Base-by-base conservation (phyloP, 2,113 vertebrate genomes). In the Rhipidura dahli region DNA sequence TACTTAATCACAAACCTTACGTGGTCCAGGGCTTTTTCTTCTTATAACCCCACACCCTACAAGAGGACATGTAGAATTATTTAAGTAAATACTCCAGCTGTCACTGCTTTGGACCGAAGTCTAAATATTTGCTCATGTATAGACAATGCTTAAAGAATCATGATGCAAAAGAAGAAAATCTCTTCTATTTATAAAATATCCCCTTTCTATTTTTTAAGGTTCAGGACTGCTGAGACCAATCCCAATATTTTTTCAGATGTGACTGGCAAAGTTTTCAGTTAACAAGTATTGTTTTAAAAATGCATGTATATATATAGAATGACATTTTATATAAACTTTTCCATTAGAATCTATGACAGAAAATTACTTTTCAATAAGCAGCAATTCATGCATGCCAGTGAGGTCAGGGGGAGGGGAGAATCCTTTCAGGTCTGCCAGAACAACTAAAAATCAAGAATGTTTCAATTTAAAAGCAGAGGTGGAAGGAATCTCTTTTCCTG, bases 321-420 rank as follows among this genome's bases (percentile, higher is more conserved):
- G 64, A 86, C 64, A 92, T 44, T 65, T 87, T 88, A 92, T 90
- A 85, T 92, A 96, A 93, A 68, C 64, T 84, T 96, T 97, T 95
- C 92, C 96, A 89, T 92, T 93, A 89, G 60, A 95, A 94, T 72
- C 83, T 75, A 83, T 64, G 90, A 92, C 56, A 93, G 92, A 96
- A 96, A 96, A 97, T 94, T 50, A 93, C 93, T 97, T 97, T 96
- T 90, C 94, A 97, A 93, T 94, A 94, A 95, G 91, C 56, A 94
- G 86, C 72, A 92, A 90, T 63, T 56, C 5, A 0, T 68, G 83
- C 86, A 91, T 83, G 76, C 80, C 82, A 93, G 64, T 73, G 89
- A 96, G 86, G 86, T 95, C 91, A 95, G 89, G 81, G 73, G 87
- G 93, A 95, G 81, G 91, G 73, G 40, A 91, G n/a, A 95, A 94